Conservation (phyloP, 2,888 invertebrate genomes). For the Druceiella hillmani region DNA sequence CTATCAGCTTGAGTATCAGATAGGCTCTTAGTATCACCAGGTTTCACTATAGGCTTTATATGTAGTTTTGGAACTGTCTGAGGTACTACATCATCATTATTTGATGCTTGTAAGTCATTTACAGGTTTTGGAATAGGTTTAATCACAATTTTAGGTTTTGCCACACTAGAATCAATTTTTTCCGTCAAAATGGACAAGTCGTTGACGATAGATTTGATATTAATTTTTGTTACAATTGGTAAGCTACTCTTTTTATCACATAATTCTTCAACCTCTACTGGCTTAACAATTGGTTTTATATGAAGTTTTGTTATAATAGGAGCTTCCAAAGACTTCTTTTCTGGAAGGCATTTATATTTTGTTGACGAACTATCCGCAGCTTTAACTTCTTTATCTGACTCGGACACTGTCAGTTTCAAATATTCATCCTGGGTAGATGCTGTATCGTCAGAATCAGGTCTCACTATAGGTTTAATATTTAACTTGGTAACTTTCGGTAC, state of each 20-base stretch:
- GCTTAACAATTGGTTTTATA: slow-evolving; percentile 52
- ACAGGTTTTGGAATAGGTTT: slow-evolving; percentile 32
- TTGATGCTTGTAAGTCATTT: slow-evolving; percentile 33
- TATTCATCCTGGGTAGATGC: slow-evolving; percentile 42
- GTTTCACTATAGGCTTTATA: slow-evolving; percentile 49
- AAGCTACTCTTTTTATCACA: slow-evolving; percentile 32
- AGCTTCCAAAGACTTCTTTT: slow-evolving; percentile 17
- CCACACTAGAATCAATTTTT: slow-evolving; percentile 1
- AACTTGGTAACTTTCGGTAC: slow-evolving; percentile 49
- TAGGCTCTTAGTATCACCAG: slow-evolving; percentile 33
- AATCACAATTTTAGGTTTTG: neutral
- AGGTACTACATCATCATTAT: slow-evolving; percentile 29
- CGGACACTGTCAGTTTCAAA: too few relatives aligned
- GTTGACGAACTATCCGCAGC: neutral
- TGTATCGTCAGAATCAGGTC: slow-evolving; percentile 46
- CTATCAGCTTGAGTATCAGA: neutral
- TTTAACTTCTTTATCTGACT: neutral
- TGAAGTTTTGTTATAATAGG: slow-evolving; percentile 51
- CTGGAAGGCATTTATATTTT: neutral
- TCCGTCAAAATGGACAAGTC: too few relatives aligned
- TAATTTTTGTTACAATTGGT: slow-evolving; percentile 42
- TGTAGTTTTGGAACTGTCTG: slow-evolving; percentile 37
- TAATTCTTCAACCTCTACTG: slow-evolving; percentile 33
- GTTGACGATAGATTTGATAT: slow-evolving; percentile 42
- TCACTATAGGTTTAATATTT: slow-evolving; percentile 53